Conservation (phyloP, 2,113 vertebrate genomes). For the Tupaia tana region DNA sequence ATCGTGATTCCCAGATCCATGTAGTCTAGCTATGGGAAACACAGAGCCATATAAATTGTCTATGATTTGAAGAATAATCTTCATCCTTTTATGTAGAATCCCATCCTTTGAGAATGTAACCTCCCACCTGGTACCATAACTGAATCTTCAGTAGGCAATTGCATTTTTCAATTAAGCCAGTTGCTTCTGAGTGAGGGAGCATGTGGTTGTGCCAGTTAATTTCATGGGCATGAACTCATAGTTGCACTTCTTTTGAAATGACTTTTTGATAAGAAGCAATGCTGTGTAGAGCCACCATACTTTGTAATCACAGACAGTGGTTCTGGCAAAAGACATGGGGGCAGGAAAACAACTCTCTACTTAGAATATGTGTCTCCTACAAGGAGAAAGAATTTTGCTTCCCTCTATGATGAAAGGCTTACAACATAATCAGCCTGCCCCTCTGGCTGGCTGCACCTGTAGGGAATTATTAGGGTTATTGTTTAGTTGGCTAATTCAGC, state of each 20-base stretch:
- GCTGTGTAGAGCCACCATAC: background rate
- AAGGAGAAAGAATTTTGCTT: background rate
- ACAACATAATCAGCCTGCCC: background rate
- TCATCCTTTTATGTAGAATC: background rate
- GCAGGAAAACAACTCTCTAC: background rate
- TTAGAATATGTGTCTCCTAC: background rate
- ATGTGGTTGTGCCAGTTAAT: background rate
- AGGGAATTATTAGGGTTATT: background rate
- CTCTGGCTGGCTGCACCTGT: background rate
- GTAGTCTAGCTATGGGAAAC: background rate
- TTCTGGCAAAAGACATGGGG: background rate
- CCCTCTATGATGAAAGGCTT: background rate
- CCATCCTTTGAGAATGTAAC: background rate
- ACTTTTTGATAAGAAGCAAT: background rate
- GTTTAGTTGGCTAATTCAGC: background rate
- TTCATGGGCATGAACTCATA: background rate
- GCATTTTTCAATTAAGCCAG: background rate
- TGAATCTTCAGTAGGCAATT: background rate
- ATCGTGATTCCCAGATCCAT: background rate
- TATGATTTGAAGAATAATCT: background rate
- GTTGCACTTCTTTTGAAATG: background rate
- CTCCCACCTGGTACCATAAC: background rate
- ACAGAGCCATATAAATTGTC: background rate
- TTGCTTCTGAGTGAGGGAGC: background rate
- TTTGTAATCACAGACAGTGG: constrained; percentile 21